These are phyloP conservation scores for Aphelenchoides besseyi DNA, from an alignment of 1,140 invertebrate genomes.

Conservation along the genomic window DNA sequence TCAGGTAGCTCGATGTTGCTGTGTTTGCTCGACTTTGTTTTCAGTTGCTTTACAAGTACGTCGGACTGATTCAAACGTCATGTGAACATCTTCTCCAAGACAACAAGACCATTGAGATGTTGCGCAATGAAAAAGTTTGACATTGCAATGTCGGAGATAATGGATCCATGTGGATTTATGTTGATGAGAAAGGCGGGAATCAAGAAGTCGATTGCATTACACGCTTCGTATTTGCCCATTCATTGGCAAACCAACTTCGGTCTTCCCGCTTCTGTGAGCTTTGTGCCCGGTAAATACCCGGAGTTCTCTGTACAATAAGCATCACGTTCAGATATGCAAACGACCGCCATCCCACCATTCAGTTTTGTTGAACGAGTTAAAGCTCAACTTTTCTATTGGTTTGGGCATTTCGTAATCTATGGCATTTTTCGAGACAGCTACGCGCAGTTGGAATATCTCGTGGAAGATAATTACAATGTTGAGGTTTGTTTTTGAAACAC, in stretches of 20 bases:
- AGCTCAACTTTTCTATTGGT: background rate
- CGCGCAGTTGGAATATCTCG: background rate
- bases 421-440: slow-evolving; percentile 10
- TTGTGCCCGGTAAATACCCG: background rate
- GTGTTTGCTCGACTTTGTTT: background rate
- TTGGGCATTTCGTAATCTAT: background rate
- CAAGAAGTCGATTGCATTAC: slow-evolving; percentile 20
- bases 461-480: background rate
- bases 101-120: slow-evolving; percentile 8
- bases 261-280: background rate
- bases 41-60: background rate
- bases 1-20: no score
- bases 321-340: background rate
- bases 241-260: background rate
- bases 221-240: background rate
- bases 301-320: background rate
- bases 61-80: background rate
- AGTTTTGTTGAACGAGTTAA: slow-evolving; percentile 6
- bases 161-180: slow-evolving; percentile 38
- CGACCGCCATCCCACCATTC: background rate
- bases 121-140: slow-evolving; percentile 43
- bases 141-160: slow-evolving; percentile 33
- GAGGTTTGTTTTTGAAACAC: background rate
- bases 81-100: background rate
- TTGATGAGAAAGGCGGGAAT: slow-evolving; percentile 23